phyloP scores from a whole-genome alignment of 2,113 vertebrate genomes.

The Mohoua ochrocephala region DNA sequence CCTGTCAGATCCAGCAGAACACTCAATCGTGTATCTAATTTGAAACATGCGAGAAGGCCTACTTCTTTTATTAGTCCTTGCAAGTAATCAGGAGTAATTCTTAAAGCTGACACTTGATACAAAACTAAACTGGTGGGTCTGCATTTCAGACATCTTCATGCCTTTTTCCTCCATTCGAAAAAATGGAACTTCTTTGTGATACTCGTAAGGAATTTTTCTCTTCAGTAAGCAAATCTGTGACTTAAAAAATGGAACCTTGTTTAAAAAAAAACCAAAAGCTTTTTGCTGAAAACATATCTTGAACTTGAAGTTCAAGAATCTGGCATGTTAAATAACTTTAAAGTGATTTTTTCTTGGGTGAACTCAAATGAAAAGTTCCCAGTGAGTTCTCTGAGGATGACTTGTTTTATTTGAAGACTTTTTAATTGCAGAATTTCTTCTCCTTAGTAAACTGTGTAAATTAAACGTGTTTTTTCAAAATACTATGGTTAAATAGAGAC shows the following conservation, averaged over 20 bases:
- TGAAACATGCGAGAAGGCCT: not conserved
- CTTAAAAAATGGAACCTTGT: not conserved
- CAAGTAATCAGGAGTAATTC: not conserved
- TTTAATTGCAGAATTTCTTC: conserved; percentile 34
- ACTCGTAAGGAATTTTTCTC: not conserved
- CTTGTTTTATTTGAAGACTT: conserved; percentile 32
- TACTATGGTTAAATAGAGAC: not conserved
- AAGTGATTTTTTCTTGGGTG: not conserved
- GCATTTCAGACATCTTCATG: not conserved
- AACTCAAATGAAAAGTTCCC: not conserved
- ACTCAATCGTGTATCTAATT: not conserved
- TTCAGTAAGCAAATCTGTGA: not conserved
- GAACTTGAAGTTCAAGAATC: not conserved
- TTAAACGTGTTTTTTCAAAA: not conserved
- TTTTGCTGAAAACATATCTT: not conserved
- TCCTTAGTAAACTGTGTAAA: conserved; percentile 47
- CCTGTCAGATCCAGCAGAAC: not conserved
- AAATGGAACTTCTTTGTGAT: not conserved
- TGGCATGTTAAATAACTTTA: not conserved
- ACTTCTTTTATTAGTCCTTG: not conserved
- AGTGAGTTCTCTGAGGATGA: not conserved
- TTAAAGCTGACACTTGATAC: not conserved
- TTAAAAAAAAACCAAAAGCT: not conserved
- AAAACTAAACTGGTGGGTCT: not conserved
- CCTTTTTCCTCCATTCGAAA: not conserved